Percentiles rank a stretch among this genome's conserved stretches.
Conservation (phyloP, 2,888 invertebrate species). For the Lottia scabra region DNA sequence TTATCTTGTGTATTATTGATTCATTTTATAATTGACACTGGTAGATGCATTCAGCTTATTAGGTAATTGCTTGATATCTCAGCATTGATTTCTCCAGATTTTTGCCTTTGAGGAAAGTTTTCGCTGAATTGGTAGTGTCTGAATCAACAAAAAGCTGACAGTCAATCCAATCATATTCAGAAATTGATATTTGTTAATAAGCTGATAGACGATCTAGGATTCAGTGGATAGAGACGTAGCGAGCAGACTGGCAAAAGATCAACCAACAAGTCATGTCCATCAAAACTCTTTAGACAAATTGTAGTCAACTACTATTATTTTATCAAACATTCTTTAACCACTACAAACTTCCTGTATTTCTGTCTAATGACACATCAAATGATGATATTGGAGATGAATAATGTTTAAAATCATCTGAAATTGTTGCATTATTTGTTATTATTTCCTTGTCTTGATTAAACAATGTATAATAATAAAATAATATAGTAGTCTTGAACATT, state of each 20-base stretch:
- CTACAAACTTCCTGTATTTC: neutral
- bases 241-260: neutral
- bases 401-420: neutral
- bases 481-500: neutral
- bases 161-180: neutral
- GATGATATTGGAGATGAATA: no score
- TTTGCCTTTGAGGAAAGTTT: neutral
- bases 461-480: constrained; percentile 1
- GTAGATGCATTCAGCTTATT: neutral
- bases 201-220: neutral
- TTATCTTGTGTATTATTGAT: neutral
- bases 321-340: neutral
- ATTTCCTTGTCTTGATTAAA: neutral
- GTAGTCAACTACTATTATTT: neutral
- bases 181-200: constrained; percentile 3
- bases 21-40: neutral
- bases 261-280: neutral
- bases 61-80: constrained; percentile 1
- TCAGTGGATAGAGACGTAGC: neutral
- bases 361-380: no score
- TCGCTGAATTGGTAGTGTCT: neutral
- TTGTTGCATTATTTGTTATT: neutral
- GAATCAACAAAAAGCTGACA: neutral
- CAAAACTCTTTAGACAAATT: neutral
- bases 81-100: neutral